Evolutionary conservation across 2,797 vertebrate species (phyloP), one percentile per base, ranked within the genome.

Genomic region (Epinephelus malabaricus): DNA sequence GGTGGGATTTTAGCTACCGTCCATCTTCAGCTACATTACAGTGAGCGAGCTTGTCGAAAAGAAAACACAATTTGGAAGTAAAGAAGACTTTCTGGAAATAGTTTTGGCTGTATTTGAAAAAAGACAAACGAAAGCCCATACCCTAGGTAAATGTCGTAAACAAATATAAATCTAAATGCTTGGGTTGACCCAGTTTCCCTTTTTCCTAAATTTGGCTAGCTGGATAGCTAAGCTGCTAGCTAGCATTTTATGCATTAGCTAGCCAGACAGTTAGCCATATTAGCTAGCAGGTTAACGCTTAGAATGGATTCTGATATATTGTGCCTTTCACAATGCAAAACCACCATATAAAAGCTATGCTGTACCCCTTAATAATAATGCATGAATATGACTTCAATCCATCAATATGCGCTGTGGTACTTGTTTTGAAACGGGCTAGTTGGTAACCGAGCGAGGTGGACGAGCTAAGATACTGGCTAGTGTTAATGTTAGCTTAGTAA

Each of bases 1-100:
- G 95, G 95, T 91, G 94, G 94, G 92, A 91, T 88, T 75, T 87
- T 93, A 92, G 93, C 92, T 81, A 91, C 90, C 95, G 94, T 95
- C 96, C 96, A 96, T 96, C 94, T 96, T 96, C 95, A 95, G 92
- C 93, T 94, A 94, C 92, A 94, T 89, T 95, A 94, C 92, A 93
- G 66, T 92, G 86, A 93, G 86, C 92, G 92, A 93, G 95, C 94
- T 93, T 95, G 92, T 93, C 94, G 95, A 95, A 93, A 94, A 95
- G 92, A 95, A 95, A 95, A 93, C 90, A 94, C 85, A 94, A 90
- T 93, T 93, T 92, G 94, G 91, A 95, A 95, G 92, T 94, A 93
- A 95, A 94, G 92, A 95, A 94, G 92, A 94, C 81, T 93, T 89
- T 92, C 75, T 92, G 92, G 92, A 93, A 92, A 88, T 92, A 92